Evolutionary conservation across 2,797 vertebrate species (phyloP).

Genomic region (Lerista edwardsae): DNA sequence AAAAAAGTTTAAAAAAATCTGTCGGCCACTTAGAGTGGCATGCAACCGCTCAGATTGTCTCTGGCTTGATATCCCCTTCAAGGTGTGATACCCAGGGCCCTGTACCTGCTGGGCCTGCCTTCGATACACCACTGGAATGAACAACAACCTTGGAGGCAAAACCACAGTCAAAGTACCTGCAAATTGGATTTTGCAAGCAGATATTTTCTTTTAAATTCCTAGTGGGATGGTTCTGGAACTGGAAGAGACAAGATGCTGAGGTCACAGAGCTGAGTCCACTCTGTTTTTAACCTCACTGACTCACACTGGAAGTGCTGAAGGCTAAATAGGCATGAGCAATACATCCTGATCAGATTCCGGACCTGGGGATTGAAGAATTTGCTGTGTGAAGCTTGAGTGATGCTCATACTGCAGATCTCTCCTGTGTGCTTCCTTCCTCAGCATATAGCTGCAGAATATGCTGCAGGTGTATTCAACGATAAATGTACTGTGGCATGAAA

Average conservation of each 20-base stretch:
- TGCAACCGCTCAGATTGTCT: too few species aligned
- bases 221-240: not conserved
- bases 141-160: not conserved
- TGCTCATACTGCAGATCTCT: not conserved
- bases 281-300: not conserved
- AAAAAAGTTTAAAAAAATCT: too few species aligned
- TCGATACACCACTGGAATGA: too few species aligned
- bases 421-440: not conserved
- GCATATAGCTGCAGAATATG: not conserved
- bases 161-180: not conserved
- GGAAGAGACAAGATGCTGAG: not conserved
- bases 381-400: not conserved
- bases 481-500: not conserved
- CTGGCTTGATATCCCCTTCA: too few species aligned
- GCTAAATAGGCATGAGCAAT: not conserved
- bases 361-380: not conserved
- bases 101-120: too few species aligned
- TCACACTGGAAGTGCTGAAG: not conserved
- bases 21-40: too few species aligned
- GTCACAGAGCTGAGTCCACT: not conserved
- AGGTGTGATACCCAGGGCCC: too few species aligned
- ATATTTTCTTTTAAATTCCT: not conserved
- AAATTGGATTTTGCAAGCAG: conserved; percentile 1
- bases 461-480: not conserved
- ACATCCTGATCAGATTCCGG: not conserved